Percentiles rank a stretch among this genome's conserved stretches.
These are phyloP conservation scores for Mallotus villosus DNA, from an alignment of 2,797 vertebrate genomes.

Conservation along the genomic window DNA sequence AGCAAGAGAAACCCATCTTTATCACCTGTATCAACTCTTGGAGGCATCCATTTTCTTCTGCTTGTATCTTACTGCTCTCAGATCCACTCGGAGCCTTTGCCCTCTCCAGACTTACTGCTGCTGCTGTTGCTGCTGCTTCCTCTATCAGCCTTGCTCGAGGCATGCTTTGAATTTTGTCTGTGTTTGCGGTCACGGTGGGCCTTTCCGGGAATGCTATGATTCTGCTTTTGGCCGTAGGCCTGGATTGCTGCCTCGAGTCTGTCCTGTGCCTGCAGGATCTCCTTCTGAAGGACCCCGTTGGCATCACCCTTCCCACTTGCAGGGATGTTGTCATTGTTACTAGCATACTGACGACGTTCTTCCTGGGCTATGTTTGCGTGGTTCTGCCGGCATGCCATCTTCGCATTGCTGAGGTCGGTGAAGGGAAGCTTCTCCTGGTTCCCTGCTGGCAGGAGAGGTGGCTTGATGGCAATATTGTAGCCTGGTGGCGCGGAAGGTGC, in stretches of 20 bases:
- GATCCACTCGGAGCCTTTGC: constrained; percentile 92
- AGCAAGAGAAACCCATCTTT: too few species aligned
- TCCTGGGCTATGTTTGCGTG: constrained; percentile 90
- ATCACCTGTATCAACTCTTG: too few species aligned
- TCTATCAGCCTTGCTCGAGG: constrained; percentile 43
- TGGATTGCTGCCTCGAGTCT: constrained; percentile 79
- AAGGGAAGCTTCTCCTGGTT: constrained; percentile 75
- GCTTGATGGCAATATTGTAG: constrained; percentile 87
- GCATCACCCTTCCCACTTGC: constrained; percentile 36
- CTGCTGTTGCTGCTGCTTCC: constrained; percentile 74
- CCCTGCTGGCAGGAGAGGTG: constrained; percentile 45
- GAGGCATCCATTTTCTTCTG: too few species aligned
- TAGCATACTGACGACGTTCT: constrained; percentile 77
- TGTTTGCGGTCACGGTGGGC: constrained; percentile 75
- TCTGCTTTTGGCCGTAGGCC: constrained; percentile 76
- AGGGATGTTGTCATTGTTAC: constrained; percentile 80
- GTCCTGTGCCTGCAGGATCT: constrained; percentile 79
- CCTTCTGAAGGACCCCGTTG: constrained; percentile 71
- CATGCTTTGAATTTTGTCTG: constrained; percentile 52
- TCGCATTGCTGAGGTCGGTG: constrained; percentile 82
- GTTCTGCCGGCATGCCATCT: constrained; percentile 88
- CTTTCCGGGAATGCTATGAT: constrained; percentile 69
- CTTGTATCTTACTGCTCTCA: constrained; percentile 55
- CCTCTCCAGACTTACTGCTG: constrained; percentile 83
- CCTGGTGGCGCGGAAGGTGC: constrained; percentile 86